Base-by-base conservation (phyloP, 2,888 invertebrate species). In the Polydrusus tereticollis region DNA sequence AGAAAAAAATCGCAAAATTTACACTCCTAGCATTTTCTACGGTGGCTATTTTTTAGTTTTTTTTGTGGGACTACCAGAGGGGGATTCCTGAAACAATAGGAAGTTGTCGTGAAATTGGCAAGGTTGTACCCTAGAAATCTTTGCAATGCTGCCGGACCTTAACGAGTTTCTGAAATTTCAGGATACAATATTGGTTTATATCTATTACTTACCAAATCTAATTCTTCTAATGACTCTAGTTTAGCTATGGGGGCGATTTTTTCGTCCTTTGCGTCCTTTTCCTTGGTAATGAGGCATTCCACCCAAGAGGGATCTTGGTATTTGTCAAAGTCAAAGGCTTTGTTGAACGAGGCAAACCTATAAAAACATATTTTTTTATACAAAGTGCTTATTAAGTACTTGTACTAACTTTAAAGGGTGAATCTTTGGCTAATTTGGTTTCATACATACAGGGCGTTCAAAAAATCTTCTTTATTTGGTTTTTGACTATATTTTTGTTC, bases 171-270 rank as follows among this genome's bases (percentile, higher is more conserved):
- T 29, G 0, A 18, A 57, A 1, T 14, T 33, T 55, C 2, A 26
- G 6, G 29, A 55, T 10, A 16, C n/a, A 10, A 16, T 21, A 1
- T 16, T 1, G 41, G 7, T 52, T n/a, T n/a, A 21, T 29, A 21
- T 29, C 52, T 1, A 7, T 10, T 21, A 43, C 80, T 82, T 81
- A 85, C 89, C 83, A 89, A 87, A 82, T 89, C 89, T 77, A 89
- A 85, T 84, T 90, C 90, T 81, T 90, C 91, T 78, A 90, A 83
- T 47, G 90, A 90, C 82, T 91, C 91, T 78, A 90, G 85, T 82
- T 90, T 88, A 66, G 90, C 91, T 76, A 91, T 90, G 43, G 90
- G 91, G 75, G 90, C 90, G 47, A 79, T 79, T 78, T 83, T 85
- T 67, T 85, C 85, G 58, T 85, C 75, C 38, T 16, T 36, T 26